Evolutionary conservation across 2,888 invertebrate genomes (phyloP).

Genomic region (Habroteleia sp.): DNA sequence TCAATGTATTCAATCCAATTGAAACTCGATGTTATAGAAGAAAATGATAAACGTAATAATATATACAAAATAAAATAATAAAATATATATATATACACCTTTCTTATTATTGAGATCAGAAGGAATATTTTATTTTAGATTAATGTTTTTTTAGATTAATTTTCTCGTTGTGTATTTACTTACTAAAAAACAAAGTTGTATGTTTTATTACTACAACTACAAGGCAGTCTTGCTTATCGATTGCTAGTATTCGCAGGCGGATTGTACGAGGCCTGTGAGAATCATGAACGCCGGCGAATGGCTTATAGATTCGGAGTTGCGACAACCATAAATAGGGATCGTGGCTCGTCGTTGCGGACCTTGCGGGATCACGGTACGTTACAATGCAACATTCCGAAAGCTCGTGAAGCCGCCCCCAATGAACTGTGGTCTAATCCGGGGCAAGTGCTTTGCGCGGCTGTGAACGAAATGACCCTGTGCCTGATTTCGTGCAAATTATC

Average conservation of each 20-base stretch:
- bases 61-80: too few species aligned
- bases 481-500: constrained; percentile 34
- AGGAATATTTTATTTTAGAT: too few species aligned
- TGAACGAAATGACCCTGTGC: constrained; percentile 28
- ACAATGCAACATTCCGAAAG: constrained; percentile 44
- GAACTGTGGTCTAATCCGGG: constrained; percentile 44
- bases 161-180: too few species aligned
- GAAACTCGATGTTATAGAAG: too few species aligned
- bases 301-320: constrained; percentile 42
- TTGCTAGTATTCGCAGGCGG: constrained; percentile 4
- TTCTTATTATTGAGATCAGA: too few species aligned
- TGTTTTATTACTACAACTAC: too few species aligned
- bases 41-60: too few species aligned
- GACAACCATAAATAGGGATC: constrained; percentile 71
- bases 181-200: too few species aligned
- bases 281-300: constrained; percentile 38
- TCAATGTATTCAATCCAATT: too few species aligned
- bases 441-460: constrained; percentile 33
- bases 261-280: constrained; percentile 37
- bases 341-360: constrained; percentile 34
- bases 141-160: too few species aligned
- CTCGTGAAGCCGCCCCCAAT: constrained; percentile 27
- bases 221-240: constrained; percentile 26
- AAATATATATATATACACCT: too few species aligned
- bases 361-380: constrained; percentile 43